Evolutionary conservation across 2,888 invertebrate species (phyloP).

Genomic region (Vannuccia rotundouncinata): DNA sequence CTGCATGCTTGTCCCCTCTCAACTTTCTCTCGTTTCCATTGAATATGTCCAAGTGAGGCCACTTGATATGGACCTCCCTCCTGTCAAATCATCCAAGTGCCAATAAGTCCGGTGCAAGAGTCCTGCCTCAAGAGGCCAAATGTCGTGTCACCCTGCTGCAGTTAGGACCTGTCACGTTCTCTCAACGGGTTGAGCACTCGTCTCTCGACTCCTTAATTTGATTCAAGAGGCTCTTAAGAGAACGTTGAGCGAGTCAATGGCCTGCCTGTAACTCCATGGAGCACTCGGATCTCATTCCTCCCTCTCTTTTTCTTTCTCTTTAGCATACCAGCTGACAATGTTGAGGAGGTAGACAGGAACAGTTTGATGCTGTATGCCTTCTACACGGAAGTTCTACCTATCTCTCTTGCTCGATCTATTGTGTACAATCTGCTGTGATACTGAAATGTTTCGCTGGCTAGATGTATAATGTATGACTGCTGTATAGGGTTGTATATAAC

Average conservation of each 20-base stretch:
- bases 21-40: background rate
- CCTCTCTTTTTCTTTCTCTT: too few species aligned
- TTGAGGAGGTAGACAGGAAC: background rate
- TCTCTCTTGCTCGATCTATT: background rate
- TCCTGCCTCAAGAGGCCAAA: slow-evolving; percentile 16
- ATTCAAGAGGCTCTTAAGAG: background rate
- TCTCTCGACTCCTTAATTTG: background rate
- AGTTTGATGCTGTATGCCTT: background rate
- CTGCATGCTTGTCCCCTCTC: background rate
- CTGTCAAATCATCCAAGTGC: slow-evolving; percentile 13
- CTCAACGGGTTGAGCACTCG: background rate
- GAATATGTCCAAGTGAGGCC: background rate
- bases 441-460: too few species aligned
- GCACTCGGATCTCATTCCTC: background rate
- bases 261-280: slow-evolving; percentile 18
- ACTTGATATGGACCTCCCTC: slow-evolving; percentile 18
- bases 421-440: too few species aligned
- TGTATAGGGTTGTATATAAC: too few species aligned
- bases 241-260: slow-evolving; percentile 7
- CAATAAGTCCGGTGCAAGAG: slow-evolving; percentile 4
- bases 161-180: slow-evolving; percentile 6
- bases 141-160: background rate
- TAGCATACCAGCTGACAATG: slow-evolving; percentile 22
- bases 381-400: background rate
- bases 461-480: too few species aligned